Evolutionary conservation across 1,140 invertebrate genomes (phyloP).

Genomic region (Leptopilina clavipes): DNA sequence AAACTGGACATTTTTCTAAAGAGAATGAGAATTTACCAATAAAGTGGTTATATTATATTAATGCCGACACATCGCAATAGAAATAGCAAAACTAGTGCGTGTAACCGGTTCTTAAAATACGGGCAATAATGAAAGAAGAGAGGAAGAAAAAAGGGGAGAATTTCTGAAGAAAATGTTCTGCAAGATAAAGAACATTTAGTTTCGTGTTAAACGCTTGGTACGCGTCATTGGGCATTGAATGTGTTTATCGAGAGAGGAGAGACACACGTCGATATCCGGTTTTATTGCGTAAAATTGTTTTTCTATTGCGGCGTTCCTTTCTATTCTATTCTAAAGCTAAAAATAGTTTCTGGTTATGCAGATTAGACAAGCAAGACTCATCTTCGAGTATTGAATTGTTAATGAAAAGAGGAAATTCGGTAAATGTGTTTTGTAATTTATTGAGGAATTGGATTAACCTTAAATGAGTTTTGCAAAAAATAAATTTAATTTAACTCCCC

Average conservation of each 20-base stretch:
- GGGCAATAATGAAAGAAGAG: not conserved
- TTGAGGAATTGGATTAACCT: too few species aligned
- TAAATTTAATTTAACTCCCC: not conserved
- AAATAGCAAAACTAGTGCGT: not conserved
- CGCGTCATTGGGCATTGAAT: slow-evolving; percentile 47
- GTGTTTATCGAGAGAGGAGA: slow-evolving; percentile 49
- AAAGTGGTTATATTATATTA: too few species aligned
- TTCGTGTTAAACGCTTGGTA: not conserved
- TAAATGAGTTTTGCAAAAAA: too few species aligned
- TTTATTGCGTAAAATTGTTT: slow-evolving; percentile 50
- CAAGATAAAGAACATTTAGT: slow-evolving; percentile 10
- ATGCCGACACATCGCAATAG: too few species aligned
- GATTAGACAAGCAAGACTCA: slow-evolving; percentile 52
- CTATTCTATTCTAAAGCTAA: slow-evolving; percentile 53
- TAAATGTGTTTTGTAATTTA: not conserved
- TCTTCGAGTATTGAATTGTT: slow-evolving; percentile 38
- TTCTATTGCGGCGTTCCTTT: slow-evolving; percentile 41
- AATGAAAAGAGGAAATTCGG: slow-evolving; percentile 30
- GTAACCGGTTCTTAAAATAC: not conserved
- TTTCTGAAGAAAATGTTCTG: not conserved
- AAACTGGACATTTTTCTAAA: too few species aligned
- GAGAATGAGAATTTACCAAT: too few species aligned
- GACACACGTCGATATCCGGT: slow-evolving; percentile 47
- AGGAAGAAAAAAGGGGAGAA: too few species aligned
- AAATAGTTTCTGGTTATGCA: slow-evolving; percentile 61